A percentile compares a stretch with the other conserved stretches of the same genome.
These are phyloP conservation scores for Heterohyrax brucei DNA, from an alignment of 2,797 vertebrate species.

Conservation along the genomic window DNA sequence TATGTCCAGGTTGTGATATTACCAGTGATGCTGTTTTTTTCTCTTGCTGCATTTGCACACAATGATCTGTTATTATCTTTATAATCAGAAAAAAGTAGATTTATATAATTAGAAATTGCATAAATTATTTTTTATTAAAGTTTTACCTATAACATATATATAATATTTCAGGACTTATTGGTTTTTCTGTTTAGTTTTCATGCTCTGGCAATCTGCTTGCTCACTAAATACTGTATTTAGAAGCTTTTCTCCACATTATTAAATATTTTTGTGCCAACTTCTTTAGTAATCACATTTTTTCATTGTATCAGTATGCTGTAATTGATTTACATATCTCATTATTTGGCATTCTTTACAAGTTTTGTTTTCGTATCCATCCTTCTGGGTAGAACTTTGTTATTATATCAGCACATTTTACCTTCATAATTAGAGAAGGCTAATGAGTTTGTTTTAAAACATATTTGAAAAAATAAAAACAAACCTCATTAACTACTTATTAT, in stretches of 20 bases:
- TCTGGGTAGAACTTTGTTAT: neutral
- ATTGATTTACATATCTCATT: slow-evolving; percentile 12
- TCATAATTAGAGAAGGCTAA: neutral
- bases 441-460: neutral
- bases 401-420: neutral
- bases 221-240: slow-evolving; percentile 4
- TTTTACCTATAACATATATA: neutral
- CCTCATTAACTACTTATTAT: neutral
- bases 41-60: neutral
- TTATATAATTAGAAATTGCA: neutral
- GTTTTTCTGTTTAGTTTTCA: neutral
- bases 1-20: neutral
- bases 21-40: neutral
- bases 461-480: neutral
- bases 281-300: neutral
- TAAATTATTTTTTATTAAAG: neutral
- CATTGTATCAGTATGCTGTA: neutral
- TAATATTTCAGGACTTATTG: neutral
- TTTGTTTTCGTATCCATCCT: neutral
- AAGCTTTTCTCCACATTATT: neutral
- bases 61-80: neutral
- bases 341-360: neutral
- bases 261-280: slow-evolving; percentile 17
- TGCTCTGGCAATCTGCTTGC: neutral
- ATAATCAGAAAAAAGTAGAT: neutral